A percentile compares a stretch with the other conserved stretches of the same genome.
Evolutionary conservation across 2,113 vertebrate genomes (phyloP).

Genomic region (Gobio gobio): DNA sequence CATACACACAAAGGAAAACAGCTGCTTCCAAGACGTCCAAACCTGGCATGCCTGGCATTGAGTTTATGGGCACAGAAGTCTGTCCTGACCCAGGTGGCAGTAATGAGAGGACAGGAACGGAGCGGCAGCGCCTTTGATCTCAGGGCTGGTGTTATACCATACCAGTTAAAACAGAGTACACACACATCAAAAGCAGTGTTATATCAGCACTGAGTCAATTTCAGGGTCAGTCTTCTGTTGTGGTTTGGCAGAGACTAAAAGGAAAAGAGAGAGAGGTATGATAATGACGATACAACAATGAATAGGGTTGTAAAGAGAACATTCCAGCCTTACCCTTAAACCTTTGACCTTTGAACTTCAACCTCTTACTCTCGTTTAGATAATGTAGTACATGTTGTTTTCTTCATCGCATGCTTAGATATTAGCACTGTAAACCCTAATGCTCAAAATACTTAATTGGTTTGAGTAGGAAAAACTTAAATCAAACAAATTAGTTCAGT

Average conservation of each 20-base stretch:
- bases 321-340: slow-evolving; percentile 44
- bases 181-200: slow-evolving; percentile 42
- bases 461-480: no score
- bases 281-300: slow-evolving; percentile 44
- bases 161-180: slow-evolving; percentile 41
- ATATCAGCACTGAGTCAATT: slow-evolving; percentile 32
- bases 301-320: slow-evolving; percentile 47
- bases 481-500: no score
- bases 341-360: slow-evolving; percentile 43
- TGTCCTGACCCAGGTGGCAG: slow-evolving; percentile 30
- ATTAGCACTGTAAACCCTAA: background rate
- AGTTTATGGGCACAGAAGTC: slow-evolving; percentile 16
- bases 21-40: background rate
- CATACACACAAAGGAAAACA: background rate
- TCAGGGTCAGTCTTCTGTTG: slow-evolving; percentile 47
- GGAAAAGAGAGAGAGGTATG: slow-evolving; percentile 29
- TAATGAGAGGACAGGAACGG: slow-evolving; percentile 42
- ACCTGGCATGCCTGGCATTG: slow-evolving; percentile 9
- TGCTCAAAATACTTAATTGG: no score
- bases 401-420: background rate
- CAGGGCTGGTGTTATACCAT: slow-evolving; percentile 34
- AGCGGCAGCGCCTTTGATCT: slow-evolving; percentile 43
- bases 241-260: slow-evolving; percentile 44
- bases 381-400: background rate
- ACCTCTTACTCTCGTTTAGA: background rate